Conservation (phyloP, 2,113 vertebrate genomes). For the Gymnocephalus cernua region DNA sequence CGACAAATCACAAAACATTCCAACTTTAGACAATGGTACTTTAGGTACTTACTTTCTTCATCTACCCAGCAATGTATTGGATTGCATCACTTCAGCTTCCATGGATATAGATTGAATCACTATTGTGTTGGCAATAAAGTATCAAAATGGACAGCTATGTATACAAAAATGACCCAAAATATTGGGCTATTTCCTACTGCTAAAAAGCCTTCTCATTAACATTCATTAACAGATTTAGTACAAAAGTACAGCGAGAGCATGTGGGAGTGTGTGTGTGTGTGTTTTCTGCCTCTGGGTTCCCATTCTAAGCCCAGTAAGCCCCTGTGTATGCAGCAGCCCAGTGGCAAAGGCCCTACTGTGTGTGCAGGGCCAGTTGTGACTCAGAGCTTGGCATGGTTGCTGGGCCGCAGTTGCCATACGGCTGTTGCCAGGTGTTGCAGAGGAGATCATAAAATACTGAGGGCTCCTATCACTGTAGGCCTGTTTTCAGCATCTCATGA, state of each 20-base stretch:
- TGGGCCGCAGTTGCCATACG: slow-evolving; percentile 56
- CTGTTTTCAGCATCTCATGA: not conserved
- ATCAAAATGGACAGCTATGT: not conserved
- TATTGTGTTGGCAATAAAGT: no score
- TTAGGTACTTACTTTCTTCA: no score
- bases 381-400: slow-evolving; percentile 58
- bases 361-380: slow-evolving; percentile 40
- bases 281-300: slow-evolving; percentile 46
- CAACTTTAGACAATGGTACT: no score
- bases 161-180: not conserved
- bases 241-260: not conserved
- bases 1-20: no score
- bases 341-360: slow-evolving; percentile 39
- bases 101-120: no score
- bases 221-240: not conserved
- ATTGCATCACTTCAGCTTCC: no score
- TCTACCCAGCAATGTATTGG: no score
- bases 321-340: slow-evolving; percentile 56
- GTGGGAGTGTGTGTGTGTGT: slow-evolving; percentile 13
- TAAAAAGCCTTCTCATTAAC: not conserved
- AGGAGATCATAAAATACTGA: slow-evolving; percentile 18
- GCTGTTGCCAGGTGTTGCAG: slow-evolving; percentile 58
- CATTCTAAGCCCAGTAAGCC: slow-evolving; percentile 62
- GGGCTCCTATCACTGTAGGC: not conserved
- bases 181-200: not conserved